Evolutionary conservation across 2,113 vertebrate species (phyloP).

Genomic region (Pheucticus melanocephalus): DNA sequence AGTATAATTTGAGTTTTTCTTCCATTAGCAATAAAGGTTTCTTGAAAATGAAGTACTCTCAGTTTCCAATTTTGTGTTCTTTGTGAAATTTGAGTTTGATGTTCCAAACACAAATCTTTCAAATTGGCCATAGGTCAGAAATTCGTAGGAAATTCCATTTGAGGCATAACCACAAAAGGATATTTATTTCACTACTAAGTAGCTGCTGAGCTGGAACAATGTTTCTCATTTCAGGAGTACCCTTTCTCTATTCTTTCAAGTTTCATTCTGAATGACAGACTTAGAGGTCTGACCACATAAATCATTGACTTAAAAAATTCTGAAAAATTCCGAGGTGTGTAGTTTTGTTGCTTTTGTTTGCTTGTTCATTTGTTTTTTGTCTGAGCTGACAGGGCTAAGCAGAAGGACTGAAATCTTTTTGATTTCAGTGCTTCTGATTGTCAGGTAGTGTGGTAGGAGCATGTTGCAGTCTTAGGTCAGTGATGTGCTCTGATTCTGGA

Average conservation of each 20-base stretch:
- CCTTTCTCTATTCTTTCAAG: neutral
- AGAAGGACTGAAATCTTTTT: neutral
- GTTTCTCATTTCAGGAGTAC: constrained; percentile 5
- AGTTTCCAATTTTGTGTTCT: neutral
- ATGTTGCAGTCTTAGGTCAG: neutral
- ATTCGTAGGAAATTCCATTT: neutral
- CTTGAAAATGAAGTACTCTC: neutral
- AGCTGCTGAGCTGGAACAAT: neutral
- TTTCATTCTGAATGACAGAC: neutral
- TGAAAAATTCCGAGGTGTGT: neutral
- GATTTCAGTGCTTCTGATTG: neutral
- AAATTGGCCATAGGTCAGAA: neutral
- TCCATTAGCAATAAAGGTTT: neutral
- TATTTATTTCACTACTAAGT: neutral
- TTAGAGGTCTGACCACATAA: neutral
- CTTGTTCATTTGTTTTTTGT: neutral
- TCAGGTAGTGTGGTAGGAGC: fast-evolving
- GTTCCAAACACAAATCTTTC: neutral
- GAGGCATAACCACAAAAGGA: neutral
- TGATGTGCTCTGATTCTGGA: neutral
- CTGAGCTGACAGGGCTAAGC: neutral
- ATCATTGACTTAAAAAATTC: neutral
- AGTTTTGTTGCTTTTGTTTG: neutral
- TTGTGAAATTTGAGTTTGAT: neutral
- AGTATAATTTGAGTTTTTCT: constrained; percentile 9